Conservation (phyloP, 2,888 invertebrate species). For the Cheilosia soror region DNA sequence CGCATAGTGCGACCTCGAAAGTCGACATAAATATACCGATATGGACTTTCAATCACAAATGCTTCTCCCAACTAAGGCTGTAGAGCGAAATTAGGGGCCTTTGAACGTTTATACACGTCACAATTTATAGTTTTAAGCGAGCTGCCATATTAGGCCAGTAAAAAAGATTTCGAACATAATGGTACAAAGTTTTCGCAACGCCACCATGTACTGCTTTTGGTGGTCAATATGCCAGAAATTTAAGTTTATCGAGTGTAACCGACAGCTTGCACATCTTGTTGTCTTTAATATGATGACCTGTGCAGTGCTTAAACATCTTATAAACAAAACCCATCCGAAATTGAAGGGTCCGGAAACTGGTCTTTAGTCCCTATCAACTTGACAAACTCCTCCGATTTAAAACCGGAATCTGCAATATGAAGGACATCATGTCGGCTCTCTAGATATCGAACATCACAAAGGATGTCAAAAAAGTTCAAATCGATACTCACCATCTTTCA, state of each 20-base stretch:
- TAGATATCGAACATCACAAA: too few species aligned
- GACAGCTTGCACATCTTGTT: neutral
- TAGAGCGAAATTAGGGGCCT: neutral
- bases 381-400: too few species aligned
- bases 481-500: too few species aligned
- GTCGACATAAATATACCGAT: neutral
- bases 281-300: neutral
- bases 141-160: neutral
- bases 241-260: neutral
- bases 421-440: too few species aligned
- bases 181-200: neutral
- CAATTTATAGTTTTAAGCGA: neutral
- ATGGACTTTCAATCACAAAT: neutral
- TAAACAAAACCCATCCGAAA: neutral
- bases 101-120: neutral
- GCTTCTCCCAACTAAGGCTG: neutral
- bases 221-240: conserved; percentile 1
- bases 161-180: neutral
- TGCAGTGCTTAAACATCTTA: neutral
- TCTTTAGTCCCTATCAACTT: neutral
- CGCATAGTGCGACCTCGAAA: neutral
- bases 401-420: neutral
- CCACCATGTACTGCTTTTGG: conserved; percentile 1
- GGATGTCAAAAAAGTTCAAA: too few species aligned
- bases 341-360: neutral